Evolutionary conservation across 2,888 invertebrate species (phyloP), one percentile per base, ranked within the genome.

Genomic region (Rhopalosiphum nymphaeae): DNA sequence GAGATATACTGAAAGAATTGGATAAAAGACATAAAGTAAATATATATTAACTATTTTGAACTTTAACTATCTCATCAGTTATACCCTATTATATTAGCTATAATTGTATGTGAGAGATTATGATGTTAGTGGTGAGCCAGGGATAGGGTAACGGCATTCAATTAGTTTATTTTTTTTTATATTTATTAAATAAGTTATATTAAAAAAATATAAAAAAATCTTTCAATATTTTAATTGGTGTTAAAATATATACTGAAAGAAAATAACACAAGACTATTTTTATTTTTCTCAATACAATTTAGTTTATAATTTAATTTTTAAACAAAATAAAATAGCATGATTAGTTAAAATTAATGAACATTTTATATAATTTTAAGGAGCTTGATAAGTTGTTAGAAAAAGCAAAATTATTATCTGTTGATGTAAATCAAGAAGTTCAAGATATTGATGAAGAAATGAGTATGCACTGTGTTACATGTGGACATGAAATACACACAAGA

Each of bases 401-500:
- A 53, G 98, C 98, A 0, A 97, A 97, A 95, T 97, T 97, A 95
- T 97, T 97, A 7, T 96, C 97, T 0, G 96, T 98, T 29, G 97
- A 98, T 95, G 96, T 97, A 0, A 96, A 97, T 3, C 96, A 96
- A 89, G 97, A 97, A 67, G 97, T 97, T 86, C 97, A 97, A 94
- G 97, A 98, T 94, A 96, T 96, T 16, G 97, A 97, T 95, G 97
- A 97, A 95, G 97, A 97, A 95, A 95, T 96, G 94, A 98, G 98
- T 91, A 98, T 98, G 97, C 98, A 98, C 96, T 99, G 99, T 96
- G 98, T 99, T 61, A 99, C 99, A 0, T 99, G 99, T 96, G 99
- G 99, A 0, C 98, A 98, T 96, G 99, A 99, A 96, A 98, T 99
- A 94, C 98, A 98, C 96, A 98, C 98, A 0, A 97, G 98, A 93